Evolutionary conservation across 2,888 invertebrate species (phyloP).

Genomic region (Halocaridina rubra): DNA sequence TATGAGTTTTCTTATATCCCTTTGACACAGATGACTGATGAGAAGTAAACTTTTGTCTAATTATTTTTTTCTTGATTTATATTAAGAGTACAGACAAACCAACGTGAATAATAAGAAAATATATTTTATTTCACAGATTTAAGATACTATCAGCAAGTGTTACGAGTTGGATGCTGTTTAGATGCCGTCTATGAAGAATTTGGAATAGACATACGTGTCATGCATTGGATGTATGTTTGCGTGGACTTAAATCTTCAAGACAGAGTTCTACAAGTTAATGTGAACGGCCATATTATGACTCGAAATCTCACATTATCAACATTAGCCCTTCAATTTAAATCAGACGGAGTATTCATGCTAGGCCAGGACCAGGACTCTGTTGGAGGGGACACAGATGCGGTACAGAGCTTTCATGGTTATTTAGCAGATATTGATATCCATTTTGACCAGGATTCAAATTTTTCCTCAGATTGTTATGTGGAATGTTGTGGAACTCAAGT

Average conservation of each 20-base stretch:
- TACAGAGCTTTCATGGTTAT: conserved; percentile 30
- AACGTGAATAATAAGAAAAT: too few relatives aligned
- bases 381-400: conserved; percentile 7
- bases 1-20: too few relatives aligned
- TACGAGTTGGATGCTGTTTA: conserved; percentile 21
- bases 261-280: background rate
- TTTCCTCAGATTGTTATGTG: too few relatives aligned
- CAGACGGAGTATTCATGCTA: conserved; percentile 21
- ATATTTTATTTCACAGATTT: background rate
- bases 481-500: too few relatives aligned
- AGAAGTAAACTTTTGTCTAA: too few relatives aligned
- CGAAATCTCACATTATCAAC: background rate
- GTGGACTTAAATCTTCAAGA: background rate
- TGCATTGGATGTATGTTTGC: conserved; percentile 25
- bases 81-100: too few relatives aligned
- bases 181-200: background rate
- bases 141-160: conserved; percentile 13
- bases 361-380: conserved; percentile 43
- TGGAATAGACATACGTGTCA: background rate
- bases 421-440: too few relatives aligned
- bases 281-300: background rate
- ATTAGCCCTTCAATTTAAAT: background rate
- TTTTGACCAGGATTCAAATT: too few relatives aligned
- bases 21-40: too few relatives aligned
- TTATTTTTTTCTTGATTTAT: too few relatives aligned